Percentiles rank a stretch among this genome's conserved stretches.
These are phyloP conservation scores for Agrypnus murinus DNA, from an alignment of 2,888 invertebrate species.

Conservation along the genomic window DNA sequence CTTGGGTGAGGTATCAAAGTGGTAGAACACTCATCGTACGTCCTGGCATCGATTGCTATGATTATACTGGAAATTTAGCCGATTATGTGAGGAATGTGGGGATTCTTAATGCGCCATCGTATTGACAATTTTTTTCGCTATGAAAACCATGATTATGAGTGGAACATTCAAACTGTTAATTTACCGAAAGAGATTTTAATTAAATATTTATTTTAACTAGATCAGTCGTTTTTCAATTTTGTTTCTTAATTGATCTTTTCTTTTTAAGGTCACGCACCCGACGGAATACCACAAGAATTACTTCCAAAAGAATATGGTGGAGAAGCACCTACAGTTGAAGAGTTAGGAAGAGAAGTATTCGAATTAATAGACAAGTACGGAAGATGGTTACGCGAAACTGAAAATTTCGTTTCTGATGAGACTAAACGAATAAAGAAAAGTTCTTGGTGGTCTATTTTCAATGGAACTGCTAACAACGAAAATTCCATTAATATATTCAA, in stretches of 20 bases:
- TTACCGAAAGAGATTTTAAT: no score
- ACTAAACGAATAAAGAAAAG: constrained; percentile 67
- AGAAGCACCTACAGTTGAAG: constrained; percentile 72
- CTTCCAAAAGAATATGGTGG: constrained; percentile 78
- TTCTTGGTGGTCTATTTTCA: constrained; percentile 67
- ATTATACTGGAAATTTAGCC: no score
- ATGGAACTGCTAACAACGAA: constrained; percentile 43
- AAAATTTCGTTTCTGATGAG: constrained; percentile 73
- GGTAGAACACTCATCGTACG: no score
- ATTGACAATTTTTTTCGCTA: no score
- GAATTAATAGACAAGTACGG: constrained; percentile 76
- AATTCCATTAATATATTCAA: constrained; percentile 23
- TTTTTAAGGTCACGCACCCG: constrained; percentile 63
- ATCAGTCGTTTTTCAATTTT: background rate
- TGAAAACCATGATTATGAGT: no score
- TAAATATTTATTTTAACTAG: no score
- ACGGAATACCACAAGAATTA: constrained; percentile 67
- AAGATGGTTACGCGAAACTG: constrained; percentile 78
- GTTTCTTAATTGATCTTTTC: background rate
- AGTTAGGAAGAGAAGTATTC: constrained; percentile 75
- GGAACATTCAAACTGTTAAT: no score
- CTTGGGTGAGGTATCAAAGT: no score
- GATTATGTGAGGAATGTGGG: no score
- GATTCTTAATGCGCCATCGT: no score
- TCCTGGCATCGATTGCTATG: no score